Evolutionary conservation across 2,888 invertebrate genomes (phyloP).

Genomic region (Didymodactylos carnosus): DNA sequence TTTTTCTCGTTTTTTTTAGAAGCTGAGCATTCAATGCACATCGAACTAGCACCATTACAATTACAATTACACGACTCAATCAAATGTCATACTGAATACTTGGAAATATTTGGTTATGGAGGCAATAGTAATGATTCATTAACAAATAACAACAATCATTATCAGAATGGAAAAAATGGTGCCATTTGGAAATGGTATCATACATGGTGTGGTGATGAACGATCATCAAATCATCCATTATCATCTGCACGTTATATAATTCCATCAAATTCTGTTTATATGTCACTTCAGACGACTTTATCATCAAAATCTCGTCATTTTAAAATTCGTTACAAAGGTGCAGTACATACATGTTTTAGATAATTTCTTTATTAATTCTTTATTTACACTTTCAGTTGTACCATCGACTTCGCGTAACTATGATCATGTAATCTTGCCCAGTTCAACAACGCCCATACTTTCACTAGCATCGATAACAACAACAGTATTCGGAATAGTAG

Average conservation of each 20-base stretch:
- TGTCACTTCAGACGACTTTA: background rate
- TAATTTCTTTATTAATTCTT: background rate
- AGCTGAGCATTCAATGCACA: background rate
- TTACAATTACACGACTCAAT: background rate
- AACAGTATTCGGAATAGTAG: background rate
- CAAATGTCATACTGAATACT: background rate
- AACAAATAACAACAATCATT: background rate
- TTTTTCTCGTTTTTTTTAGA: background rate
- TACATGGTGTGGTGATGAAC: background rate
- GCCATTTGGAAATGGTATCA: background rate
- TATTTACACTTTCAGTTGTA: background rate
- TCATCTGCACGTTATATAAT: background rate
- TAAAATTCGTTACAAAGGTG: background rate
- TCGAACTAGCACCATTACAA: background rate
- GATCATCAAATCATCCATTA: background rate
- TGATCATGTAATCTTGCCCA: too few species aligned
- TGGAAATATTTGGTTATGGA: background rate
- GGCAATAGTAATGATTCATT: too few species aligned
- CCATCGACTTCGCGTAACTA: background rate
- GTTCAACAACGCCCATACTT: too few species aligned
- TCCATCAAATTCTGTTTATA: background rate
- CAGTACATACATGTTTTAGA: background rate
- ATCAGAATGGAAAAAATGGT: background rate
- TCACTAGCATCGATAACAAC: too few species aligned
- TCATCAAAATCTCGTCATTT: background rate